Evolutionary conservation across 2,797 vertebrate species (phyloP).

Genomic region (Catamblyrhynchus diadema): DNA sequence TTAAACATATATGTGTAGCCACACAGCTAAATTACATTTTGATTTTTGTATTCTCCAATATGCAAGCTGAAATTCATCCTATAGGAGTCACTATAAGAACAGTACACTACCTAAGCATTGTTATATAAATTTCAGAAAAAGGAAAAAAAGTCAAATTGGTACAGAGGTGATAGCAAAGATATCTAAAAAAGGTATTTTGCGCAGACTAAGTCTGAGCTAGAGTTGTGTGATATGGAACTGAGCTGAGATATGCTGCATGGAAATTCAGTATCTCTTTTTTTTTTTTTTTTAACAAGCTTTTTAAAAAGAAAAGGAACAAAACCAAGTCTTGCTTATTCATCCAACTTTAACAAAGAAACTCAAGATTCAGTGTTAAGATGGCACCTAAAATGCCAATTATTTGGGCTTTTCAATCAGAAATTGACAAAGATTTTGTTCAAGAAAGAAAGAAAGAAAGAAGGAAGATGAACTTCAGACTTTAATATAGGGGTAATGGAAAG

Average conservation of each 20-base stretch:
- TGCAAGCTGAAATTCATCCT: neutral
- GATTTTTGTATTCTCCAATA: neutral
- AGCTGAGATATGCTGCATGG: neutral
- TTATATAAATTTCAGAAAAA: neutral
- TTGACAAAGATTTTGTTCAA: slow-evolving; percentile 13
- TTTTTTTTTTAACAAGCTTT: neutral
- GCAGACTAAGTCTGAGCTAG: neutral
- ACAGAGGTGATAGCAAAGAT: neutral
- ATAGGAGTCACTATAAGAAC: neutral
- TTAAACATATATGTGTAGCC: neutral
- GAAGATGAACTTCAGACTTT: neutral
- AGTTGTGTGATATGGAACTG: neutral
- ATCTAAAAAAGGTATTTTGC: neutral
- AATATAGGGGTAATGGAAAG: neutral
- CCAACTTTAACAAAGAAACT: neutral
- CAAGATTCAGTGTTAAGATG: neutral
- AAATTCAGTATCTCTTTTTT: fast-evolving
- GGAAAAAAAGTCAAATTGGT: neutral
- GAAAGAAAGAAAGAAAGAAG: neutral
- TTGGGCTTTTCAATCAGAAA: neutral
- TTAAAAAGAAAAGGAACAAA: neutral
- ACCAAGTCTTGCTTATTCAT: neutral
- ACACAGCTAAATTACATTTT: neutral
- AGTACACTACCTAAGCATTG: neutral
- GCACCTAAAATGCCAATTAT: neutral